Evolutionary conservation across 2,888 invertebrate species (phyloP).

Genomic region (Calameuta filiformis): DNA sequence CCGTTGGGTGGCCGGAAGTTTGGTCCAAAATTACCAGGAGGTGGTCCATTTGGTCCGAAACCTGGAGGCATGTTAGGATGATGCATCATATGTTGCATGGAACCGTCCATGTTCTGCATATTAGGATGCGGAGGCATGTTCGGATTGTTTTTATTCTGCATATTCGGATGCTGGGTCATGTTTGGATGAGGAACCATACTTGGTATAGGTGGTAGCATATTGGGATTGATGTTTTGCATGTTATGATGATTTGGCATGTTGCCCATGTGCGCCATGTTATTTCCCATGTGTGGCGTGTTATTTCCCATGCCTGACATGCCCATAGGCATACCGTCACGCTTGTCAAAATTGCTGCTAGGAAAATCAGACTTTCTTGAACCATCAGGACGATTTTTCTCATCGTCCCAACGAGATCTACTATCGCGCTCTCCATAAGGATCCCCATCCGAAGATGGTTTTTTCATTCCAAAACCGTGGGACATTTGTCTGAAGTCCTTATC

Average conservation of each 20-base stretch:
- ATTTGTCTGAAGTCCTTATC: slow-evolving; percentile 53
- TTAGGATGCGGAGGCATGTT: slow-evolving; percentile 21
- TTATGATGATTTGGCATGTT: slow-evolving; percentile 50
- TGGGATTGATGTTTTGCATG: slow-evolving; percentile 58
- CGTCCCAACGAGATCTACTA: slow-evolving; percentile 51
- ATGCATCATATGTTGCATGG: slow-evolving; percentile 54
- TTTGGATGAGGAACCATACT: slow-evolving; percentile 47
- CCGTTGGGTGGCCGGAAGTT: slow-evolving; percentile 50
- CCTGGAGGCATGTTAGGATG: slow-evolving; percentile 53
- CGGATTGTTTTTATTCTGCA: slow-evolving; percentile 38
- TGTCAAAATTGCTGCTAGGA: slow-evolving; percentile 45
- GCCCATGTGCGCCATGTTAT: slow-evolving; percentile 33
- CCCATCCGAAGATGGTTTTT: slow-evolving; percentile 31
- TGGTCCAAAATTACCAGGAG: slow-evolving; percentile 51
- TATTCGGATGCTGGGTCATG: slow-evolving; percentile 45
- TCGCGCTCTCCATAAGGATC: slow-evolving; percentile 22
- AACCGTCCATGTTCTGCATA: slow-evolving; percentile 44
- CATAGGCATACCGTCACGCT: slow-evolving; percentile 47
- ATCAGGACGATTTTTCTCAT: slow-evolving; percentile 42
- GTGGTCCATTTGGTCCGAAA: slow-evolving; percentile 56
- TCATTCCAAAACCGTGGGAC: slow-evolving; percentile 23
- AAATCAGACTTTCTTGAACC: slow-evolving; percentile 38
- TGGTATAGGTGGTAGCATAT: slow-evolving; percentile 50
- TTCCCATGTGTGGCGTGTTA: slow-evolving; percentile 35
- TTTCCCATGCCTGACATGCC: slow-evolving; percentile 36